Evolutionary conservation across 2,113 vertebrate species (phyloP).

Genomic region (Pterophyllum scalare): DNA sequence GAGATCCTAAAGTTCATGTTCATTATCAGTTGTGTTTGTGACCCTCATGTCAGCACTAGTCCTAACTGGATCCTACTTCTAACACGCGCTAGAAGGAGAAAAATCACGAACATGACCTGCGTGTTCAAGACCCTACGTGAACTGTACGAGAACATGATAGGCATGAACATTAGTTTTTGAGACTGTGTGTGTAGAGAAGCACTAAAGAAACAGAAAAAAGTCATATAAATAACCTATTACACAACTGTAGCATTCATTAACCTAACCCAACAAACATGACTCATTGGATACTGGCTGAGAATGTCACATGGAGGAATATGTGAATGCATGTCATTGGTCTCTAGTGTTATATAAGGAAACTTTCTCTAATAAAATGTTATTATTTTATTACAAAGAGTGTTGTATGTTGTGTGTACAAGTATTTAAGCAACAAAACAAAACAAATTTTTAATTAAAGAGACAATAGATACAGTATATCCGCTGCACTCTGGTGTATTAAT

Average conservation of each 20-base stretch:
- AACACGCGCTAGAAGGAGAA: slow-evolving; percentile 44
- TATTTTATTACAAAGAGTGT: neutral
- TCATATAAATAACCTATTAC: neutral
- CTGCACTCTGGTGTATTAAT: neutral
- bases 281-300: neutral
- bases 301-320: neutral
- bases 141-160: slow-evolving; percentile 33
- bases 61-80: slow-evolving; percentile 54
- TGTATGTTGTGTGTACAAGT: neutral
- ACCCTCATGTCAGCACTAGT: slow-evolving; percentile 67
- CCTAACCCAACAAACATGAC: neutral
- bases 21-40: slow-evolving; percentile 73
- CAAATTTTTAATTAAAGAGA: neutral
- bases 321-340: neutral
- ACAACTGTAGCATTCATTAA: neutral
- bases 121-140: neutral
- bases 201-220: neutral
- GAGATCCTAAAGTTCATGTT: slow-evolving; percentile 73
- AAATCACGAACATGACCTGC: slow-evolving; percentile 29
- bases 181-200: neutral
- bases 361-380: neutral
- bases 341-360: neutral
- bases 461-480: neutral
- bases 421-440: neutral
- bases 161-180: neutral